phyloP scores from a whole-genome alignment of 2,888 invertebrate species.

The Drosophila seclusa region DNA sequence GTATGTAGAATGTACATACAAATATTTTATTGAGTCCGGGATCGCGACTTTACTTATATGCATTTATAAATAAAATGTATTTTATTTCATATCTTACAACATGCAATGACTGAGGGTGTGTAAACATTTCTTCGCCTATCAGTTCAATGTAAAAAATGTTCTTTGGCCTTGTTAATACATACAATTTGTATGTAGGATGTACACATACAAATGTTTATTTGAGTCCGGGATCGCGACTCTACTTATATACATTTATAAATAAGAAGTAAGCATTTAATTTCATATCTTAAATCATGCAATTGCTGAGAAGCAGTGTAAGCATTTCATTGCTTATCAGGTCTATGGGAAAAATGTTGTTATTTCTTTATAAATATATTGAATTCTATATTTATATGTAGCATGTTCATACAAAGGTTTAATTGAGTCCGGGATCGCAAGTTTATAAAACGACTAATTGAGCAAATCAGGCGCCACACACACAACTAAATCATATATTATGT shows the following conservation, averaged over 20 bases:
- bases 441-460: slow-evolving; percentile 66
- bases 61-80: slow-evolving; percentile 1
- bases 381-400: neutral
- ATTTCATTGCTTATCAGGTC: neutral
- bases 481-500: neutral
- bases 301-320: neutral
- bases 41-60: slow-evolving; percentile 58
- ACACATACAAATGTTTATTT: slow-evolving; percentile 19
- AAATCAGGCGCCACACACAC: slow-evolving; percentile 50
- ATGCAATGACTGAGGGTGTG: neutral
- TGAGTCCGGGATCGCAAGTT: slow-evolving; percentile 73
- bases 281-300: neutral
- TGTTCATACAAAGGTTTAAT: slow-evolving; percentile 3
- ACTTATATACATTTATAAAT: slow-evolving; percentile 21
- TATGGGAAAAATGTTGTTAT: neutral
- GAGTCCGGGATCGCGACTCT: slow-evolving; percentile 71
- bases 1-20: neutral
- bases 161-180: neutral
- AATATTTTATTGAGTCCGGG: slow-evolving; percentile 61
- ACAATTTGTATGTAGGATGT: neutral
- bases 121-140: neutral
- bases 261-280: neutral
- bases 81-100: neutral
- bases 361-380: neutral
- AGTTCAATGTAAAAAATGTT: neutral